Evolutionary conservation across 2,797 vertebrate species (phyloP).

Genomic region (Sebastes cheni): DNA sequence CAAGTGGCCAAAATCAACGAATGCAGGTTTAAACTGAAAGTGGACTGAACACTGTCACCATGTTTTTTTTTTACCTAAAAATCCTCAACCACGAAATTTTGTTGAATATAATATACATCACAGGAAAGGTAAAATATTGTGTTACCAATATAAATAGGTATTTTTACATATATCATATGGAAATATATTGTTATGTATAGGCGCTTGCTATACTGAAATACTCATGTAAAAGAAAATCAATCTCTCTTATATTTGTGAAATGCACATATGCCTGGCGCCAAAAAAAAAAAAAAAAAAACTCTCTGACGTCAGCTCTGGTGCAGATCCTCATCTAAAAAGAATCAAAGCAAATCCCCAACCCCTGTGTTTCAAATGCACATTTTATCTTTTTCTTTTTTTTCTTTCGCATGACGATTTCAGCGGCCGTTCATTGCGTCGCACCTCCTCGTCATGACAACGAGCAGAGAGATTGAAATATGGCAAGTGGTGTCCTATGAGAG

Average conservation of each 20-base stretch:
- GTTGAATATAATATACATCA: neutral
- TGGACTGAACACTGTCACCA: neutral
- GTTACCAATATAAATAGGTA: neutral
- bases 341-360: conserved; percentile 29
- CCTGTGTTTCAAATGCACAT: neutral
- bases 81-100: neutral
- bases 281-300: conserved; percentile 1
- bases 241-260: neutral
- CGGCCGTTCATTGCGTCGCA: conserved; percentile 44
- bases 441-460: conserved; percentile 69
- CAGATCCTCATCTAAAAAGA: conserved; percentile 54
- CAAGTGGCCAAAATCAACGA: neutral
- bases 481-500: conserved; percentile 48
- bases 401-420: conserved; percentile 23
- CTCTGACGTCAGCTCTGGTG: conserved; percentile 74
- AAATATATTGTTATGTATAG: too few species aligned
- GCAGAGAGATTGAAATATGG: conserved; percentile 63
- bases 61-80: neutral
- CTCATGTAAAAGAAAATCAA: neutral
- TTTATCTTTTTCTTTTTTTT: neutral
- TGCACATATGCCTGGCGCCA: conserved; percentile 1
- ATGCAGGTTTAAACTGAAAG: neutral
- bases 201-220: neutral
- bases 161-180: neutral
- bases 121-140: neutral